phyloP scores from a whole-genome alignment of 2,888 invertebrate species.

The Phyto melanocephala region DNA sequence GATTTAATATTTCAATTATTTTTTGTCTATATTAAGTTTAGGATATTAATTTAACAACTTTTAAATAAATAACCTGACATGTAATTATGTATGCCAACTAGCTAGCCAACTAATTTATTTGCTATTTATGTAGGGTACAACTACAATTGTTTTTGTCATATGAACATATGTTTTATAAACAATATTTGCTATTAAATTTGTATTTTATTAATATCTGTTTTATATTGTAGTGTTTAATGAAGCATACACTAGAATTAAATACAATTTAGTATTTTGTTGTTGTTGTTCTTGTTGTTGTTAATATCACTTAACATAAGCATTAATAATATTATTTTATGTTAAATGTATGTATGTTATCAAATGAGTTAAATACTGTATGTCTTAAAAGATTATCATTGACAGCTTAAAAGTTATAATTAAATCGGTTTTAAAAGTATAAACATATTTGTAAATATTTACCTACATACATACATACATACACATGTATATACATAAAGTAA shows the following conservation, averaged over 20 bases:
- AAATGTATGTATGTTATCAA: neutral
- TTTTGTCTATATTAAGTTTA: no score
- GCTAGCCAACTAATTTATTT: neutral
- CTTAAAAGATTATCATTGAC: no score
- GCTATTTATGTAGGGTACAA: neutral
- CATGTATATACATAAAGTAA: no score
- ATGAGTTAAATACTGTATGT: neutral
- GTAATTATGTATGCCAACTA: neutral
- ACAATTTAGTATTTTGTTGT: neutral
- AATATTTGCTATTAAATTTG: neutral
- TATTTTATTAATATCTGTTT: neutral
- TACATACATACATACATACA: no score
- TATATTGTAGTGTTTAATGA: slow-evolving; percentile 2
- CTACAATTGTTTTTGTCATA: neutral
- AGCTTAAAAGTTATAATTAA: neutral
- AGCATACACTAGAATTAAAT: neutral
- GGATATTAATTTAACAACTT: neutral
- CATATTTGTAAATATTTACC: no score
- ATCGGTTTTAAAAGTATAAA: no score
- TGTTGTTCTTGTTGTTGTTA: no score
- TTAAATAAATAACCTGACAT: neutral
- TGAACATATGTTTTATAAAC: neutral
- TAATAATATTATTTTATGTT: neutral
- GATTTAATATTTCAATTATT: no score
- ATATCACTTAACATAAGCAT: neutral